phyloP scores from a whole-genome alignment of 2,797 vertebrate species.

The Echeneis naucrates region DNA sequence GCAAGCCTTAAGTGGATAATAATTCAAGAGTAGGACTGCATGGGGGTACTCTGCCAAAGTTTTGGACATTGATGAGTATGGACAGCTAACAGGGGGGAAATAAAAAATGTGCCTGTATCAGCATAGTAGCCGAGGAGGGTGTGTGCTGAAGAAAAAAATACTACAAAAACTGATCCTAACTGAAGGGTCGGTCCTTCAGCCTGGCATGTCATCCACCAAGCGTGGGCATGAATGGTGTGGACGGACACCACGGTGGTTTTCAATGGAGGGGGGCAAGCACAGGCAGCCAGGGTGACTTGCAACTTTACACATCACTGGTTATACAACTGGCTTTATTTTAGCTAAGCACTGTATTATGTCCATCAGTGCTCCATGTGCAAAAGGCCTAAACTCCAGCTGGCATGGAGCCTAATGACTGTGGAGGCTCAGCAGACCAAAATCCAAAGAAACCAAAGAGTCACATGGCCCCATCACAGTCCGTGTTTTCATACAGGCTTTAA shows the following conservation, averaged over 20 bases:
- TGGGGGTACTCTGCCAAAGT: background rate
- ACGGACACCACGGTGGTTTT: conserved; percentile 33
- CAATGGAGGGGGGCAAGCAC: conserved; percentile 50
- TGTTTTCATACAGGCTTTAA: background rate
- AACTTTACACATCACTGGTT: conserved; percentile 52
- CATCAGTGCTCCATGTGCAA: conserved; percentile 4
- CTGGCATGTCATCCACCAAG: conserved; percentile 26
- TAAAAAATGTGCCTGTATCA: background rate
- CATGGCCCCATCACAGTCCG: background rate
- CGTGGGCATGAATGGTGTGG: conserved; percentile 22
- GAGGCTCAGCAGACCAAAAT: no score
- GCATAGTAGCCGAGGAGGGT: background rate
- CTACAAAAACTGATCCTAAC: background rate
- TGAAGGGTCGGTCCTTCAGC: background rate
- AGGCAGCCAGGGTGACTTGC: conserved; percentile 61
- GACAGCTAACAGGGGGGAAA: conserved; percentile 6
- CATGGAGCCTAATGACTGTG: conserved; percentile 3
- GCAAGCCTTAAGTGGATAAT: conserved; percentile 3
- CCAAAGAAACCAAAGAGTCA: background rate
- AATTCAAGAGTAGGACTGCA: conserved; percentile 15
- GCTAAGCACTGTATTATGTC: conserved; percentile 25
- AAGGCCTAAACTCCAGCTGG: conserved; percentile 10
- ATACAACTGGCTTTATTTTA: conserved; percentile 37
- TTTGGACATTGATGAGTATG: conserved; percentile 26
- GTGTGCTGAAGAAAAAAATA: background rate